Base-by-base conservation (phyloP, 2,888 invertebrate species). In the Harpalus rubripes region DNA sequence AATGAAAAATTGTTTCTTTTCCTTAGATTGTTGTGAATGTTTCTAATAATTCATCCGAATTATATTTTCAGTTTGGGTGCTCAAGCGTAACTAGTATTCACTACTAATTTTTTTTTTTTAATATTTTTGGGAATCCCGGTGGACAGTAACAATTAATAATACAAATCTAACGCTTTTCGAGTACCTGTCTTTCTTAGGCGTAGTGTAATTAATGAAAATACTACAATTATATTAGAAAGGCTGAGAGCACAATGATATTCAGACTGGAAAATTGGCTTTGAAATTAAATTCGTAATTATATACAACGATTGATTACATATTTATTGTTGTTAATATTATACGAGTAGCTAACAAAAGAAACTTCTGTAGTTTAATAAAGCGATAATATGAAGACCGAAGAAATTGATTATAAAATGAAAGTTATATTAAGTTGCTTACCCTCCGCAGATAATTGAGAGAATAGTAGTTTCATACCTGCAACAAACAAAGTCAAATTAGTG, bases 171-270 rank as follows among this genome's bases (percentile, higher is more conserved):
- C n/a, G 32, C n/a, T 74, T 74, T 44, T 52, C 44, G 44, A 41
- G 32, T 32, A 32, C 5, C 32, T 32, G 6, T 32, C 18, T 22
- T 44, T 74, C 44, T 74, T 74, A 10, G 18, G 72, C 72, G 72
- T 44, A 41, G 15, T 18, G 72, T 74, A 74, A 74, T 74, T 74
- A 74, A 74, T 44, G 44, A 44, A 74, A 74, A 44, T 44, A 52
- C 44, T 74, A 44, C 44, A 74, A 74, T 74, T 72, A 72, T 72
- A 72, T 44, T 74, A 74, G 72, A 74, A 74, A 44, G 72, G 72
- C 8, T 74, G 72, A 41, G 16, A 41, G 16, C 41, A 68, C 39
- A 7, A 39, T 74, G 15, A 39, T 39, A 68, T 39, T 68, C 26
- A 63, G 68, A 68, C 68, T 68, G 68, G 68, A 68, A 74, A 74